A percentile compares a stretch with the other conserved stretches of the same genome.
Conservation (phyloP, 53 echinoderm and acorn worm species). For the Pentamera pediparva region DNA sequence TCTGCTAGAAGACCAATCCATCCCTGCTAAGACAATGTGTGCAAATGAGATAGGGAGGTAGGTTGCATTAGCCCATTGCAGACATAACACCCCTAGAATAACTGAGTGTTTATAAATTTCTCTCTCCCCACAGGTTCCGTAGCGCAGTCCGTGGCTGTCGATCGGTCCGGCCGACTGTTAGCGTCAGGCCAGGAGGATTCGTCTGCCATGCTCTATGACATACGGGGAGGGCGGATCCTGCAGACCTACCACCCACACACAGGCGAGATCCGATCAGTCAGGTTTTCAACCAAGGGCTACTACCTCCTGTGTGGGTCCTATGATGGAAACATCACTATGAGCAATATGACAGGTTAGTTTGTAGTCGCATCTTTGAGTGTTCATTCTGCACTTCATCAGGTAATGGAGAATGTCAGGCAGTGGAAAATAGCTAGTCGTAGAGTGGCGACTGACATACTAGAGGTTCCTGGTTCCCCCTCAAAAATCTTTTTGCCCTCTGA, state of each 20-base stretch:
- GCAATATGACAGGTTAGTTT: slow-evolving; percentile 75
- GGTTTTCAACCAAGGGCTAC: slow-evolving; percentile 82
- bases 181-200: slow-evolving; percentile 90
- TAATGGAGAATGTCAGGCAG: not conserved
- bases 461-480: no score
- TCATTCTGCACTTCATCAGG: not conserved
- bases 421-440: not conserved
- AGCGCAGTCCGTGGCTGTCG: slow-evolving; percentile 82
- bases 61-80: no score
- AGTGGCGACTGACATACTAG: not conserved
- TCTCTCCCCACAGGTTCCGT: slow-evolving; percentile 17
- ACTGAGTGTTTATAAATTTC: no score
- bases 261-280: slow-evolving; percentile 69
- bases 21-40: no score
- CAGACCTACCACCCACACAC: slow-evolving; percentile 80
- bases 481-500: no score
- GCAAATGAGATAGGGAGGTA: no score
- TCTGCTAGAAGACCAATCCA: no score
- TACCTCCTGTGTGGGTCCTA: slow-evolving; percentile 93
- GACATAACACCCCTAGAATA: no score
- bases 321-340: slow-evolving; percentile 69
- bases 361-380: not conserved
- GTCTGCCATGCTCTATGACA: slow-evolving; percentile 88
- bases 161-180: slow-evolving; percentile 77
- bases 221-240: slow-evolving; percentile 78